Conservation (phyloP, 2,797 vertebrate genomes). For the Garrulus glandarius region DNA sequence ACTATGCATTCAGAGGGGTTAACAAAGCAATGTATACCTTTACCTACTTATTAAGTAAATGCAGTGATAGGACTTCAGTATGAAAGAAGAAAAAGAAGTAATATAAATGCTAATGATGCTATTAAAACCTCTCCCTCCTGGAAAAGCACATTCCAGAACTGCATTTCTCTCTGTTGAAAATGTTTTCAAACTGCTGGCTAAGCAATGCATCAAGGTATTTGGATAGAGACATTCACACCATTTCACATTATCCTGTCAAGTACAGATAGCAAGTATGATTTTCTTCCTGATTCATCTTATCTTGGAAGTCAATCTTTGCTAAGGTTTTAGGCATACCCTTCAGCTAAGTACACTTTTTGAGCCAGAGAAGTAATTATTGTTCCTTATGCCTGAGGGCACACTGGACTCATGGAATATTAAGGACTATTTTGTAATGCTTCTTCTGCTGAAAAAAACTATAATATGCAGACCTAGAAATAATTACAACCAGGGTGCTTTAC, state of each 20-base stretch:
- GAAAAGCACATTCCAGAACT: not conserved
- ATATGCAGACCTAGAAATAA: not conserved
- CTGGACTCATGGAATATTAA: not conserved
- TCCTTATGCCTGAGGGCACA: not conserved
- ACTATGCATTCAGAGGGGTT: not conserved
- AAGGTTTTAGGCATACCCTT: not conserved
- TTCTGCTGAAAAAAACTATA: not conserved
- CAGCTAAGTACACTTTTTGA: slow-evolving; percentile 2
- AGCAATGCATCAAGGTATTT: not conserved
- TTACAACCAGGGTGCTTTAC: not conserved
- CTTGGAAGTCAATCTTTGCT: slow-evolving; percentile 24
- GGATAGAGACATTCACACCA: slow-evolving; percentile 6
- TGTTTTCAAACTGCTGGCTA: slow-evolving; percentile 31
- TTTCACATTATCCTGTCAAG: not conserved
- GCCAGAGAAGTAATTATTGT: not conserved
- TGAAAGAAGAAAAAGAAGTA: not conserved
- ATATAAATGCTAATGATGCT: not conserved
- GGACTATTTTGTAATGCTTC: not conserved
- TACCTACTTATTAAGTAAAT: not conserved
- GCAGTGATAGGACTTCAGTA: not conserved
- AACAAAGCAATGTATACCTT: not conserved
- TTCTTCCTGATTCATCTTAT: slow-evolving; percentile 41
- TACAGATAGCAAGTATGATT: slow-evolving; percentile 30
- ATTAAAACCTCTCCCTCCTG: not conserved
- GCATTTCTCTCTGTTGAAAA: not conserved